Base-by-base conservation (phyloP, 2,888 invertebrate genomes). In the Tachina fera region DNA sequence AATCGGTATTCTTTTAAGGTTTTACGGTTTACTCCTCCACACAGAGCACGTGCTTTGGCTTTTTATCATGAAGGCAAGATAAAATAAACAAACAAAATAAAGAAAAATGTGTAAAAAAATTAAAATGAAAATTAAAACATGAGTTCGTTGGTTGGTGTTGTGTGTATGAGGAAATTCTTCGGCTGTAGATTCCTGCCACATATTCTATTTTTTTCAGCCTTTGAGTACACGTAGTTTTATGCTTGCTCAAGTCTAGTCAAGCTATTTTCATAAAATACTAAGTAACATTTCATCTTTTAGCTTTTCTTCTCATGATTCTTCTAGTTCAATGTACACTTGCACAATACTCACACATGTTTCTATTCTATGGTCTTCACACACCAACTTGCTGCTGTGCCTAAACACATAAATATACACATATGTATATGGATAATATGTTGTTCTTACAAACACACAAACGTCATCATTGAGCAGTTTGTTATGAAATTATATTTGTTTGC, bases 401-500 rank as follows among this genome's bases (percentile, higher is more conserved):
- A 22, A 45, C 10, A 49, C 60, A 9, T 71, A 13, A 14, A 19
- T 13, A 22, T 49, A n/a, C 1, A 3, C 13, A 0, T 31, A 5
- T 61, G 16, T 10, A 61, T 61, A 5, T 61, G 16, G 16, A 61
- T 61, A 16, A 41, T 43, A 16, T 61, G 9, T 41, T 43, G 19
- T 11, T 16, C 43, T 31, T 49, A 1, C 47, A 41, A 16, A 19
- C n/a, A 53, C 43, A 22, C 74, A 60, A 65, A 77, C 67, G 51
- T 68, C 84, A 78, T 78, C 79, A 83, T 83, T 61, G 86, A 86
- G 47, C 71, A 75, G 86, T 86, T 86, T 86, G 86, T 83, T 86
- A 86, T 83, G 74, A 86, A 86, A 86, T 86, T 86, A 86, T 86
- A 83, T 86, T 86, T 86, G 83, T 86, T 86, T 86, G 83, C 85